Conservation (phyloP, 2,888 invertebrate genomes). For the Auanema sp. region DNA sequence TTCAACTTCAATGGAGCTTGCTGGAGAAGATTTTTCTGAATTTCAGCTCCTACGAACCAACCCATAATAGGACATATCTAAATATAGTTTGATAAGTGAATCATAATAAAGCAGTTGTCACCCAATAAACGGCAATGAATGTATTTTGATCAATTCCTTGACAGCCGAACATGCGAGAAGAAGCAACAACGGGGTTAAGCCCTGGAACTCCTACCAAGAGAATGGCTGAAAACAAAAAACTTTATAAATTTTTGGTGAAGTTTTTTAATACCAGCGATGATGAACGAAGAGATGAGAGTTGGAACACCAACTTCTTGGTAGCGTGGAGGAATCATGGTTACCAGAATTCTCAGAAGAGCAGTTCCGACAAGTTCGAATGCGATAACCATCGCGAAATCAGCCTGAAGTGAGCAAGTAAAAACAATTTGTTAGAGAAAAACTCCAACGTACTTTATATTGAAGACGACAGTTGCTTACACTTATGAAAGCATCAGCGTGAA, state of each 20-base stretch:
- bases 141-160: slow-evolving; percentile 52
- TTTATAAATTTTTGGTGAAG: slow-evolving; percentile 4
- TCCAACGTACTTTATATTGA: slow-evolving; percentile 44
- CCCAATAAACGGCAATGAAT: slow-evolving; percentile 53
- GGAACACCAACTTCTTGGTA: slow-evolving; percentile 35
- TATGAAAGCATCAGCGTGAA: slow-evolving; percentile 42
- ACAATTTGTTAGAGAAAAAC: background rate
- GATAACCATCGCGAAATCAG: slow-evolving; percentile 15
- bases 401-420: slow-evolving; percentile 3
- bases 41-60: too few relatives aligned
- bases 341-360: slow-evolving; percentile 39
- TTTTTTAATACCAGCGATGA: slow-evolving; percentile 38
- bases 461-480: slow-evolving; percentile 45
- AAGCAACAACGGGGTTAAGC: slow-evolving; percentile 59
- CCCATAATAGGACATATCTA: too few relatives aligned
- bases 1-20: too few relatives aligned
- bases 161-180: slow-evolving; percentile 53
- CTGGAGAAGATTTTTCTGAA: too few relatives aligned
- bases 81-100: too few relatives aligned
- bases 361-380: slow-evolving; percentile 47
- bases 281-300: slow-evolving; percentile 36
- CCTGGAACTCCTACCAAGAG: slow-evolving; percentile 57
- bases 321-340: slow-evolving; percentile 26
- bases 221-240: slow-evolving; percentile 40
- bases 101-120: slow-evolving; percentile 17